Percentiles rank a stretch among this genome's conserved stretches.
Evolutionary conservation across 2,888 invertebrate species (phyloP).

Genomic region (Drosophila acutilabella): DNA sequence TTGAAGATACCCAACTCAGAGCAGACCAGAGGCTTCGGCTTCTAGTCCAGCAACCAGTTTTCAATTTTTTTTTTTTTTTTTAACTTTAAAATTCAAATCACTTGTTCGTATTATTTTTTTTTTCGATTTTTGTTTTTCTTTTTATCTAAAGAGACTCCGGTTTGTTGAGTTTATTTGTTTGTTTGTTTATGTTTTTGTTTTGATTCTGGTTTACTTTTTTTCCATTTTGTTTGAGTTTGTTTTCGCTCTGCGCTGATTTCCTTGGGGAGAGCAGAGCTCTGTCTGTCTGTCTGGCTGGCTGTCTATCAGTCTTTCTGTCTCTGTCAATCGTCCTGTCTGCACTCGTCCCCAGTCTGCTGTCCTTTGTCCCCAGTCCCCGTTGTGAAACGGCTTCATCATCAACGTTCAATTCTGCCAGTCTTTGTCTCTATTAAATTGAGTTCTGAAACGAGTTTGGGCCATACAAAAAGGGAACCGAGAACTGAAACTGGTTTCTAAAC

Average conservation of each 20-base stretch:
- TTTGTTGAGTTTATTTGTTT: slow-evolving; percentile 38
- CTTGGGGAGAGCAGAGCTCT: slow-evolving; percentile 53
- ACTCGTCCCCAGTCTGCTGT: slow-evolving; percentile 4
- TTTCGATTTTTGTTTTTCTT: slow-evolving; percentile 29
- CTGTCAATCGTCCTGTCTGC: slow-evolving; percentile 43
- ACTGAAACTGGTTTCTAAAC: slow-evolving; percentile 46
- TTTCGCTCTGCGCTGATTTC: slow-evolving; percentile 61
- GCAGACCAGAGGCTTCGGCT: background rate
- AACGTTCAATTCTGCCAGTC: slow-evolving; percentile 26
- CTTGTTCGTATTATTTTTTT: slow-evolving; percentile 24
- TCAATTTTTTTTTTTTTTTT: slow-evolving; percentile 19
- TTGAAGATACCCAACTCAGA: slow-evolving; percentile 42
- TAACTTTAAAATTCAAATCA: slow-evolving; percentile 57
- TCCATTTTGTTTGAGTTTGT: slow-evolving; percentile 51
- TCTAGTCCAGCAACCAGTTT: slow-evolving; percentile 53
- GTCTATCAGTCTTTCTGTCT: slow-evolving; percentile 21
- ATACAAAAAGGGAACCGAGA: slow-evolving; percentile 12
- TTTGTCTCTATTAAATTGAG: slow-evolving; percentile 54
- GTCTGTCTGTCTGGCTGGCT: slow-evolving; percentile 16
- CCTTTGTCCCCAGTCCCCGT: background rate
- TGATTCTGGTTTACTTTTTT: slow-evolving; percentile 60
- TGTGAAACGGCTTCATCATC: slow-evolving; percentile 47
- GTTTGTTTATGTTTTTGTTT: slow-evolving; percentile 62
- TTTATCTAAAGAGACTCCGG: slow-evolving; percentile 18
- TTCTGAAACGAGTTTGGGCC: slow-evolving; percentile 61